These are phyloP conservation scores for Hyperoodon ampullatus DNA, from an alignment of 2,113 vertebrate genomes.

Conservation along the genomic window DNA sequence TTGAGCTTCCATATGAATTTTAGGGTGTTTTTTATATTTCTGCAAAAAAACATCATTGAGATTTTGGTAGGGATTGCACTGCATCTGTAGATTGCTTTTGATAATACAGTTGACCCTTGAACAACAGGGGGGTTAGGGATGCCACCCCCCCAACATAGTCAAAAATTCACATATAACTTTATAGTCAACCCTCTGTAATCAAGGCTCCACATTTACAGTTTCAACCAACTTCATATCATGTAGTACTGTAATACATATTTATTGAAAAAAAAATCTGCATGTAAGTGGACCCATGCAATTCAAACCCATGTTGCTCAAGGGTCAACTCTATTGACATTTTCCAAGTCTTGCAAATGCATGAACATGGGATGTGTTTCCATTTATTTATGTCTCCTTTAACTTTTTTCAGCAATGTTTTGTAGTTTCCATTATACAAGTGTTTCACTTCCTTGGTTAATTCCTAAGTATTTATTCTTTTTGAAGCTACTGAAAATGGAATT, in stretches of 20 bases:
- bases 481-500: neutral
- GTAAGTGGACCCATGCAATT: neutral
- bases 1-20: neutral
- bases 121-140: too few species aligned
- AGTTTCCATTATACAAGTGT: neutral
- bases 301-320: neutral
- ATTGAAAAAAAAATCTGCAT: neutral
- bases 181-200: too few species aligned
- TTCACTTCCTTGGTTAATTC: neutral
- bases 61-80: neutral
- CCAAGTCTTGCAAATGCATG: neutral
- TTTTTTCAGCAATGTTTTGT: neutral
- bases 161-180: too few species aligned
- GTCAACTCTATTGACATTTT: neutral
- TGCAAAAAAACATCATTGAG: neutral
- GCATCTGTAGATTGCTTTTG: neutral
- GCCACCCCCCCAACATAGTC: too few species aligned
- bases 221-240: too few species aligned
- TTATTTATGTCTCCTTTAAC: neutral
- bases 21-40: neutral
- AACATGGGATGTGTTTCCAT: neutral
- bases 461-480: neutral
- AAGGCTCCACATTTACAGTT: too few species aligned
- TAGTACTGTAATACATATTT: neutral
- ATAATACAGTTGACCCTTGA: neutral